Conservation (phyloP, 1,140 invertebrate species). For the Argopecten irradians region DNA sequence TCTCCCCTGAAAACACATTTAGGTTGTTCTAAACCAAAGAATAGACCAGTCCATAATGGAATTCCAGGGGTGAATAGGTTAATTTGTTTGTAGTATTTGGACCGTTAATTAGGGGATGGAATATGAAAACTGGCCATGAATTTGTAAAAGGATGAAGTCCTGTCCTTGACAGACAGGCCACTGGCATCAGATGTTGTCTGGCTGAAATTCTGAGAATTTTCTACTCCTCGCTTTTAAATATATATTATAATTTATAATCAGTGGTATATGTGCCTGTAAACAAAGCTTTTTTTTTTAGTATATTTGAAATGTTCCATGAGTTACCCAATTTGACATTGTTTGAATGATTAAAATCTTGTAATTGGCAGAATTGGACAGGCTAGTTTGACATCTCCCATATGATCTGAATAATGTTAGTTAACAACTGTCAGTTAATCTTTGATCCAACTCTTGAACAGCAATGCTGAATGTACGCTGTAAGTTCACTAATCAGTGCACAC, state of each 20-base stretch:
- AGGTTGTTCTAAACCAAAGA: too few species aligned
- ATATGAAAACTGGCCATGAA: neutral
- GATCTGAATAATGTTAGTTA: neutral
- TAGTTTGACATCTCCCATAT: neutral
- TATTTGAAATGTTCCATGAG: neutral
- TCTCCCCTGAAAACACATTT: too few species aligned
- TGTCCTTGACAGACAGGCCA: neutral
- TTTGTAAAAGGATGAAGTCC: neutral
- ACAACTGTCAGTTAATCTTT: neutral
- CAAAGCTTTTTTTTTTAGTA: neutral
- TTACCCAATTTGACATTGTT: neutral
- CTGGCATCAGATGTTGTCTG: neutral
- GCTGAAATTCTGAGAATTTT: neutral
- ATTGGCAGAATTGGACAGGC: neutral
- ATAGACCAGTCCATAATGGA: too few species aligned
- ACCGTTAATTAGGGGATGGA: neutral
- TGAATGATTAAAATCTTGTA: neutral
- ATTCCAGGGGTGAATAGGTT: neutral
- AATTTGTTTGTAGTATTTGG: neutral
- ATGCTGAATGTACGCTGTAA: neutral
- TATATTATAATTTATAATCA: neutral
- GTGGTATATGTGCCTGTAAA: neutral
- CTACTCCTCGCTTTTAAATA: too few species aligned
- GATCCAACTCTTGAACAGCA: neutral
- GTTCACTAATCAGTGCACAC: neutral